Conservation (phyloP, 2,113 vertebrate species). For the Chamaetylas fuelleborni region DNA sequence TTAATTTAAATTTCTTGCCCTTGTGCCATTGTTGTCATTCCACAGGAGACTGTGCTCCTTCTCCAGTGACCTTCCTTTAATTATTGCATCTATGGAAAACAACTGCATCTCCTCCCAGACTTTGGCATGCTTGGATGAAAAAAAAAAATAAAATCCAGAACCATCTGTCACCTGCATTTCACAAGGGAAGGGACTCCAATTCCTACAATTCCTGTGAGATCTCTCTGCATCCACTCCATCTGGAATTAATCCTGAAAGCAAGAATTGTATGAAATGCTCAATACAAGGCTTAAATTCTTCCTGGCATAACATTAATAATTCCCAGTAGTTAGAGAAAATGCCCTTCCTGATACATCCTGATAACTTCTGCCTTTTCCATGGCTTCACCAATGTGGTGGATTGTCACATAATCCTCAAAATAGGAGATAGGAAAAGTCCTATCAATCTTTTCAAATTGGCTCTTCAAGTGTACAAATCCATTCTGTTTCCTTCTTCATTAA, state of each 20-base stretch:
- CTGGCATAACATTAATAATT: background rate
- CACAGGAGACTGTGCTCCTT: background rate
- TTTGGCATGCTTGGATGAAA: background rate
- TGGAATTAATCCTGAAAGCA: background rate
- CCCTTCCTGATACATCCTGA: background rate
- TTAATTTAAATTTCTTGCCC: background rate
- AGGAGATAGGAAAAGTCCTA: background rate
- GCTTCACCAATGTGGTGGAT: background rate
- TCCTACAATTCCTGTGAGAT: background rate
- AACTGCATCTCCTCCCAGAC: background rate
- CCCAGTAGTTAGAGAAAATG: background rate
- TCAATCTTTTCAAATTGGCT: conserved; percentile 3
- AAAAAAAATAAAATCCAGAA: background rate
- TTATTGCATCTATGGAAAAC: background rate
- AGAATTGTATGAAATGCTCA: background rate
- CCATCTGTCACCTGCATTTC: background rate
- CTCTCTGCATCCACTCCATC: background rate
- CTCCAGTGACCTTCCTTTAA: background rate
- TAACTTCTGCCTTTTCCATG: background rate
- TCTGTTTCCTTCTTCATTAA: background rate
- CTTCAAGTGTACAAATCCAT: conserved; percentile 17
- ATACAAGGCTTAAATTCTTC: background rate
- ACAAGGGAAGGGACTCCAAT: background rate
- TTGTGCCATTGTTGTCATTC: background rate
- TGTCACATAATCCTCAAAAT: background rate